Conservation (phyloP, 1,140 invertebrate genomes). For the Drosophila arizonae region DNA sequence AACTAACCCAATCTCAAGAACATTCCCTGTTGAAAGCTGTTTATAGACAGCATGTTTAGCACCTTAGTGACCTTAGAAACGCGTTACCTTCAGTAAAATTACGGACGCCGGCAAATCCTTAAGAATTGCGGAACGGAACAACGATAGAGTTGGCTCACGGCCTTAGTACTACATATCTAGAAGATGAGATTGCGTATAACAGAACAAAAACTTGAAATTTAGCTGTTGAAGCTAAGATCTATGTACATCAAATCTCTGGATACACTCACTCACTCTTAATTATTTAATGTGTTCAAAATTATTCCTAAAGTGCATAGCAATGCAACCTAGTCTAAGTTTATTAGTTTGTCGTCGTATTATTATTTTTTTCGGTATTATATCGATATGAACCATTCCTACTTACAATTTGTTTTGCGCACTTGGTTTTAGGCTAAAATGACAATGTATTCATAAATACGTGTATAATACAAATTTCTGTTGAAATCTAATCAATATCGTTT, state of each 20-base stretch:
- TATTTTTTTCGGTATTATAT: slow-evolving; percentile 47
- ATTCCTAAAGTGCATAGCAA: slow-evolving; percentile 61
- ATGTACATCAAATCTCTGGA: slow-evolving; percentile 29
- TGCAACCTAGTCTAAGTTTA: slow-evolving; percentile 63
- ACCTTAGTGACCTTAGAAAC: slow-evolving; percentile 81
- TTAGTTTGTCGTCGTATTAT: slow-evolving; percentile 35
- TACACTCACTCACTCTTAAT: slow-evolving; percentile 22
- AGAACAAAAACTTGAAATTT: slow-evolving; percentile 5
- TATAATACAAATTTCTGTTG: slow-evolving; percentile 71
- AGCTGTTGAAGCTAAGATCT: slow-evolving; percentile 6
- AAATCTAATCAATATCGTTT: slow-evolving; percentile 24
- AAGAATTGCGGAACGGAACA: slow-evolving; percentile 43
- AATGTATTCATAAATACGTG: slow-evolving; percentile 39
- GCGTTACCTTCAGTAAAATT: slow-evolving; percentile 65
- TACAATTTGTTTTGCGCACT: slow-evolving; percentile 68
- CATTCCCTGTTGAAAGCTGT: slow-evolving; percentile 53
- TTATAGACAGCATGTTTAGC: slow-evolving; percentile 66
- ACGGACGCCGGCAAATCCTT: slow-evolving; percentile 40
- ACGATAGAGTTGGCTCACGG: slow-evolving; percentile 44
- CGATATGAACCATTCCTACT: slow-evolving; percentile 62
- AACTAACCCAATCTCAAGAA: slow-evolving; percentile 9
- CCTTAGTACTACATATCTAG: slow-evolving; percentile 61
- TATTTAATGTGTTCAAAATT: slow-evolving; percentile 64
- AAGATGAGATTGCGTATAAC: slow-evolving; percentile 37
- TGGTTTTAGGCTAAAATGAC: slow-evolving; percentile 47